Evolutionary conservation across 2,888 invertebrate species (phyloP).

Genomic region (Drosophila helvetica): DNA sequence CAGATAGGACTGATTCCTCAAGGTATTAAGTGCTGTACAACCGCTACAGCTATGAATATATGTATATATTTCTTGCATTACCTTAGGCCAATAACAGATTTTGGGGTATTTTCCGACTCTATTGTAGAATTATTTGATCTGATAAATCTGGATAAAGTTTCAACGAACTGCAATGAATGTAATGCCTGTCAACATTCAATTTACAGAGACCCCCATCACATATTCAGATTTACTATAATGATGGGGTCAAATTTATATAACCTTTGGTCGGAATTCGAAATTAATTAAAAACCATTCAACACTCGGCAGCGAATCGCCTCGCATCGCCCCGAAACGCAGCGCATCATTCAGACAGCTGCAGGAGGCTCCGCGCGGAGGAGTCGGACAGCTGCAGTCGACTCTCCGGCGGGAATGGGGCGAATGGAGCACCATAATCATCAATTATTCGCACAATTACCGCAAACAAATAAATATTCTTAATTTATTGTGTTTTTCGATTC

Average conservation of each 20-base stretch:
- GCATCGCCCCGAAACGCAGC: not conserved
- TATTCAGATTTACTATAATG: conserved; percentile 21
- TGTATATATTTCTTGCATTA: too few species aligned
- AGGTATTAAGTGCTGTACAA: too few species aligned
- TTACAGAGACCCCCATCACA: not conserved
- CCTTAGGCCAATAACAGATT: too few species aligned
- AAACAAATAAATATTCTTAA: conserved; percentile 78
- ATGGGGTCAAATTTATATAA: conserved; percentile 48
- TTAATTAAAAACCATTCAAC: conserved; percentile 65
- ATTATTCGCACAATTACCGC: conserved; percentile 78
- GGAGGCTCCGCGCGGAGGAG: not conserved
- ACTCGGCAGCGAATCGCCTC: conserved; percentile 14
- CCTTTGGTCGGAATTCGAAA: conserved; percentile 36
- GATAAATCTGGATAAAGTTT: not conserved
- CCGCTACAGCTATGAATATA: too few species aligned
- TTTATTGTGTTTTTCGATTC: conserved; percentile 70
- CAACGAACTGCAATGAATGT: not conserved
- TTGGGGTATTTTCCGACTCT: not conserved
- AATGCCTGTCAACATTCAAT: conserved; percentile 7
- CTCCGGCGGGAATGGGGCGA: conserved; percentile 46
- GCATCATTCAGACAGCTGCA: not conserved
- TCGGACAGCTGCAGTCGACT: conserved; percentile 1
- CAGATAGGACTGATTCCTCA: too few species aligned
- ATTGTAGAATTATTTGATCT: not conserved
- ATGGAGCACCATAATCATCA: conserved; percentile 69